These are phyloP conservation scores for Blomia tropicalis DNA, from an alignment of 2,888 invertebrate genomes.

Conservation along the genomic window DNA sequence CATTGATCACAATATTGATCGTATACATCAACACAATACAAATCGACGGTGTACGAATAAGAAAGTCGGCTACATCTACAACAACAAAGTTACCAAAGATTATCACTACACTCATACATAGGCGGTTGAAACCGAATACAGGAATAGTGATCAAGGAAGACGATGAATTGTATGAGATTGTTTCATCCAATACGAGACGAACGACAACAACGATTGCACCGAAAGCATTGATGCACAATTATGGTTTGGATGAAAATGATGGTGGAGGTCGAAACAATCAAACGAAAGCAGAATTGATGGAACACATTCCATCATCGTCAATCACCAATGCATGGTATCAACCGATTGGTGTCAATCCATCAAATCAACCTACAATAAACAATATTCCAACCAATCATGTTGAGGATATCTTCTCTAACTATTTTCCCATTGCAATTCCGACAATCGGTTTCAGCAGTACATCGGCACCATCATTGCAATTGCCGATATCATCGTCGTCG, in stretches of 20 bases:
- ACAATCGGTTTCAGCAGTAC: neutral
- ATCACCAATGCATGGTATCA: neutral
- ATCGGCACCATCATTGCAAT: neutral
- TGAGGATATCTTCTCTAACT: conserved; percentile 9
- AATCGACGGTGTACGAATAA: too few relatives aligned
- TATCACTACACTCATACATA: neutral
- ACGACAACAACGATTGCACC: conserved; percentile 4
- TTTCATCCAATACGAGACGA: neutral
- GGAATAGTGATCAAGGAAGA: neutral
- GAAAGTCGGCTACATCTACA: too few relatives aligned
- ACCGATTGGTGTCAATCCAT: neutral
- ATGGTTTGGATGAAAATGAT: too few relatives aligned
- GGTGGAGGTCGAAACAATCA: neutral
- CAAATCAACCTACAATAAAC: neutral
- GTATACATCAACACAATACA: too few relatives aligned
- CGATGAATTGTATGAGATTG: neutral
- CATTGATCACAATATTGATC: too few relatives aligned
- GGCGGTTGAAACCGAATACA: neutral
- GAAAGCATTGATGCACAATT: neutral
- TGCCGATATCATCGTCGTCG: neutral
- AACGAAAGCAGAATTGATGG: neutral
- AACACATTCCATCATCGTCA: neutral
- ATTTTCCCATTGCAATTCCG: neutral
- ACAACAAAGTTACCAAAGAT: neutral
- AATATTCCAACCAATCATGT: conserved; percentile 1